phyloP scores from a whole-genome alignment of 2,797 vertebrate species.

The Morelia viridis region DNA sequence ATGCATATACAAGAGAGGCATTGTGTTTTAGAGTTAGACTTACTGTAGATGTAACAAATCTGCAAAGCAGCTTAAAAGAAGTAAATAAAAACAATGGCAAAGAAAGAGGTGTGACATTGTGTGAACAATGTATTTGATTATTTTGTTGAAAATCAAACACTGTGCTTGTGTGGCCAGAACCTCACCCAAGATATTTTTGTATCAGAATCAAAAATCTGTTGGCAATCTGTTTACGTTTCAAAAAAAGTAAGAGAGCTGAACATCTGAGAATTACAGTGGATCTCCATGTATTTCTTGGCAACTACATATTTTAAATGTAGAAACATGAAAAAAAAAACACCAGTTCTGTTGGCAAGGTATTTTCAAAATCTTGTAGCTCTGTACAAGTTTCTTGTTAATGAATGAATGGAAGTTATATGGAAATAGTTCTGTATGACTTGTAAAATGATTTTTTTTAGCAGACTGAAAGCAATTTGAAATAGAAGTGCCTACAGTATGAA shows the following conservation, averaged over 20 bases:
- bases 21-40: slow-evolving; percentile 54
- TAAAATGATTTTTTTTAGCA: slow-evolving; percentile 24
- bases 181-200: slow-evolving; percentile 39
- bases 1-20: slow-evolving; percentile 64
- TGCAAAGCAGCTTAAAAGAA: slow-evolving; percentile 39
- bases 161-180: slow-evolving; percentile 41
- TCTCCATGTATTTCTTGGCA: slow-evolving; percentile 21
- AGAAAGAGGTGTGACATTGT: slow-evolving; percentile 31
- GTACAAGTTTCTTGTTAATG: background rate
- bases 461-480: slow-evolving; percentile 45
- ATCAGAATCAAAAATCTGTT: slow-evolving; percentile 51
- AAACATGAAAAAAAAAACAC: slow-evolving; percentile 22
- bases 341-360: slow-evolving; percentile 25
- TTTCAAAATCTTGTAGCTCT: slow-evolving; percentile 8
- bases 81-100: slow-evolving; percentile 32
- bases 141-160: slow-evolving; percentile 36
- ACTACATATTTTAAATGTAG: slow-evolving; percentile 11
- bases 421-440: background rate
- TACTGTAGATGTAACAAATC: slow-evolving; percentile 53
- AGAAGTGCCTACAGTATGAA: slow-evolving; percentile 25
- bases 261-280: slow-evolving; percentile 16
- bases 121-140: slow-evolving; percentile 29
- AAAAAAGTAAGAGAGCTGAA: slow-evolving; percentile 35
- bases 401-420: background rate
- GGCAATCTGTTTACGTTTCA: slow-evolving; percentile 51